Evolutionary conservation across 2,113 vertebrate species (phyloP), one percentile per base, ranked within the genome.

Genomic region (Peromyscus polionotus): DNA sequence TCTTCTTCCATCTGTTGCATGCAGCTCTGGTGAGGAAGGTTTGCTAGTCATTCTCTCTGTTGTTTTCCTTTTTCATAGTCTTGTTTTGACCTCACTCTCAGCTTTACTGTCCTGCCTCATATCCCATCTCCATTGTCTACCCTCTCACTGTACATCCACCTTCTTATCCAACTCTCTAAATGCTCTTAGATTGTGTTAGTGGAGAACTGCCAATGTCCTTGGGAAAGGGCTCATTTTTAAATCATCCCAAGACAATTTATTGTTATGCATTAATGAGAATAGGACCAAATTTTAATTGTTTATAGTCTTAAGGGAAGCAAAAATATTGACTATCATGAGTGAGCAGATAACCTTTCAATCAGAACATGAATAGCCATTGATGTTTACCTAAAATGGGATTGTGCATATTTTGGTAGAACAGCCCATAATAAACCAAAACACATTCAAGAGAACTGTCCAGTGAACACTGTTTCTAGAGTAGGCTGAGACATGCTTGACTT

Each of bases 351-450:
- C 88, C 51, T 90, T 93, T 16, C 84, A 83, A 85, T 85, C 51
- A 39, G 9, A 79, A 90, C 33, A 24, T 75, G 8, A 93, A 67
- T 22, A 95, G 13, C 13, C 61, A 70, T 85, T 77, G 80, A 59
- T 95, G 7, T 10, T 94, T 89, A 85, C 13, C 39, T 92, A 63
- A 90, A 93, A 67, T 31, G 3, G 7, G 2, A 0, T 33, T 65
- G 3, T 67, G n/a, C 7, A 17, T 90, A 85, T 90, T 93, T 91
- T 85, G 70, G 59, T 61, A 92, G 94, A 93, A 61, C 33, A 77
- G 36, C 80, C 5, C 9, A 75, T n/a, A 92, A 85, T 31, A 65
- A 95, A 92, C 54, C 36, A 75, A 70, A 94, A 61, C 26, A 68
- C 13, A 54, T 45, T 10, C 67, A 22, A 77, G 65, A 91, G 26